These are phyloP conservation scores for Operophtera brumata DNA, from an alignment of 2,888 invertebrate species.

Conservation along the genomic window DNA sequence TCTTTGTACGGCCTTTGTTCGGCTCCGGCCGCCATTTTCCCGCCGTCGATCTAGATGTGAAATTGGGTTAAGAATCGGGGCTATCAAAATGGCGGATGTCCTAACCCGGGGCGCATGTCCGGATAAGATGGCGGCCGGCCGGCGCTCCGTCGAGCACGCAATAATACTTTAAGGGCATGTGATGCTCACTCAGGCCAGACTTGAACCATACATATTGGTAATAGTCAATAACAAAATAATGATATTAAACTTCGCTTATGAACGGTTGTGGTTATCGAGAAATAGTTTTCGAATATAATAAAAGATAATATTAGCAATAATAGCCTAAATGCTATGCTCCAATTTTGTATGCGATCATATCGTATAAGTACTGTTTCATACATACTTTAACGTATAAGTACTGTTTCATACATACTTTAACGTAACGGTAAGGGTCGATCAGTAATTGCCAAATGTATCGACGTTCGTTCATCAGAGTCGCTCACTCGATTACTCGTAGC, in stretches of 20 bases:
- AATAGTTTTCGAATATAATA: constrained; percentile 77
- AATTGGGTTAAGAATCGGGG: constrained; percentile 74
- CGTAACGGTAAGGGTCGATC: constrained; percentile 34
- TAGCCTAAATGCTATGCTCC: constrained; percentile 76
- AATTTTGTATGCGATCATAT: constrained; percentile 74
- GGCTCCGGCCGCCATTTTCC: constrained; percentile 25
- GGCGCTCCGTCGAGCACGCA: constrained; percentile 52
- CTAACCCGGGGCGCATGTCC: constrained; percentile 59
- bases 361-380: constrained; percentile 61
- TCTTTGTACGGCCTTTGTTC: constrained; percentile 59
- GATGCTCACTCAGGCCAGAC: constrained; percentile 59
- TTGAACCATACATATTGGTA: constrained; percentile 70
- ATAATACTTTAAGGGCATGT: constrained; percentile 68
- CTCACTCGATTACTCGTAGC: constrained; percentile 39
- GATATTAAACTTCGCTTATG: constrained; percentile 80
- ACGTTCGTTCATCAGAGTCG: constrained; percentile 39
- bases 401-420: constrained; percentile 46
- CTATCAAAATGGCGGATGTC: constrained; percentile 71
- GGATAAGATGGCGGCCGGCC: constrained; percentile 56
- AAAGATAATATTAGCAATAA: constrained; percentile 78
- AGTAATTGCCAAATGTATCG: constrained; percentile 51
- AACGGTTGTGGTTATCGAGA: constrained; percentile 80
- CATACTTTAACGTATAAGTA: constrained; percentile 56
- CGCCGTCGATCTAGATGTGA: constrained; percentile 28
- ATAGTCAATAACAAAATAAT: constrained; percentile 77